Conservation (phyloP, 2,113 vertebrate genomes). For the Formicarius rufipectus region DNA sequence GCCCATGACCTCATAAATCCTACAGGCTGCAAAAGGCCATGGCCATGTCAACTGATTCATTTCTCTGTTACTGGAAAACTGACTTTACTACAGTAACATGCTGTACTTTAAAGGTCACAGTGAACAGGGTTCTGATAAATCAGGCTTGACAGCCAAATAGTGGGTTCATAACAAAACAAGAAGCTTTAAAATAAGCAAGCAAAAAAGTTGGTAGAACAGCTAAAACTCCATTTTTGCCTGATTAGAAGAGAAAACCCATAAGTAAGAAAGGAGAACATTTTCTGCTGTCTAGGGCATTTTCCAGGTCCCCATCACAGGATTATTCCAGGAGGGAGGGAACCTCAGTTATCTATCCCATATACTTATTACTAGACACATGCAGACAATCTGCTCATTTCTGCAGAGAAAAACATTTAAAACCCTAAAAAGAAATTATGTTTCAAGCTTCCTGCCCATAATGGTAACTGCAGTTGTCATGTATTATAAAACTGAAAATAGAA, state of each 20-base stretch:
- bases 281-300: not conserved
- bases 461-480: not conserved
- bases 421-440: not conserved
- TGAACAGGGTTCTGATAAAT: constrained; percentile 68
- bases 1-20: constrained; percentile 13
- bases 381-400: not conserved
- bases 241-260: not conserved
- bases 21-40: constrained; percentile 48
- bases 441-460: not conserved
- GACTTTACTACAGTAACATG: constrained; percentile 46
- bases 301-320: not conserved
- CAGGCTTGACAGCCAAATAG: constrained; percentile 54
- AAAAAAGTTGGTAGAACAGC: not conserved
- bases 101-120: constrained; percentile 71
- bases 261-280: not conserved
- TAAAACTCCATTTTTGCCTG: not conserved
- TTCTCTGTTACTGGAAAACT: constrained; percentile 57
- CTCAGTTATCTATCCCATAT: not conserved
- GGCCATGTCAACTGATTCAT: constrained; percentile 59
- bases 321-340: not conserved
- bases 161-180: constrained; percentile 62
- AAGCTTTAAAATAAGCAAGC: constrained; percentile 61
- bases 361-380: not conserved
- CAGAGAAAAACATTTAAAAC: not conserved
- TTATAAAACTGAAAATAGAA: not conserved